Evolutionary conservation across 35 echinoderm and acorn worm genomes (phyloP).

Genomic region (Stichopus chloronotus): DNA sequence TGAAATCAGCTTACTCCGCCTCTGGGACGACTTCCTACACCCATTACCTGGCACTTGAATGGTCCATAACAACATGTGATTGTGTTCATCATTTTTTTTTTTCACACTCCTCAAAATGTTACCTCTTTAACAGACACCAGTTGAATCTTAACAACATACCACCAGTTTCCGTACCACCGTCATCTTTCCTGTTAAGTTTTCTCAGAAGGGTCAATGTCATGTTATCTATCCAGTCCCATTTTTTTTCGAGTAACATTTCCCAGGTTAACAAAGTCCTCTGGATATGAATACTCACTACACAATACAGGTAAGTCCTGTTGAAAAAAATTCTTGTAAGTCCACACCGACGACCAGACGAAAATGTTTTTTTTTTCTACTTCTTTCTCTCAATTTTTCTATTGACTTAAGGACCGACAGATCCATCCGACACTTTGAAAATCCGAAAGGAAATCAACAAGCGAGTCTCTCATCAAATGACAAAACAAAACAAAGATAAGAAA

Average conservation of each 20-base stretch:
- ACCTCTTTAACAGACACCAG: background rate
- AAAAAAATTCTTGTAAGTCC: background rate
- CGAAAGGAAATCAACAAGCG: background rate
- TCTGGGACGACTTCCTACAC: no score
- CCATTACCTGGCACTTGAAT: no score
- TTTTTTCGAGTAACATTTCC: background rate
- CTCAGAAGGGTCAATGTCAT: background rate
- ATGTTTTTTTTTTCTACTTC: background rate
- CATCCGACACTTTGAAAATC: background rate
- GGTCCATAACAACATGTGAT: no score
- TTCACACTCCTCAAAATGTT: background rate
- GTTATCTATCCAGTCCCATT: conserved; percentile 34
- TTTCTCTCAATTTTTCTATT: background rate
- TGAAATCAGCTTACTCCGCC: no score
- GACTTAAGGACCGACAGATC: background rate
- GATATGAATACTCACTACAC: background rate
- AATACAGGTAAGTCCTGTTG: background rate
- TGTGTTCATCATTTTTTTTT: background rate
- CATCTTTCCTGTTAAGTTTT: conserved; percentile 6
- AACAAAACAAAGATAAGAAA: background rate
- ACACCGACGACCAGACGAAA: background rate
- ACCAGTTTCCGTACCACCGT: conserved; percentile 1
- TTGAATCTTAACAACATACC: conserved; percentile 18
- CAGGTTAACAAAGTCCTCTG: background rate
- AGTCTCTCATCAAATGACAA: background rate